Base-by-base conservation (phyloP, 2,113 vertebrate genomes). In the Anolis sagrei region DNA sequence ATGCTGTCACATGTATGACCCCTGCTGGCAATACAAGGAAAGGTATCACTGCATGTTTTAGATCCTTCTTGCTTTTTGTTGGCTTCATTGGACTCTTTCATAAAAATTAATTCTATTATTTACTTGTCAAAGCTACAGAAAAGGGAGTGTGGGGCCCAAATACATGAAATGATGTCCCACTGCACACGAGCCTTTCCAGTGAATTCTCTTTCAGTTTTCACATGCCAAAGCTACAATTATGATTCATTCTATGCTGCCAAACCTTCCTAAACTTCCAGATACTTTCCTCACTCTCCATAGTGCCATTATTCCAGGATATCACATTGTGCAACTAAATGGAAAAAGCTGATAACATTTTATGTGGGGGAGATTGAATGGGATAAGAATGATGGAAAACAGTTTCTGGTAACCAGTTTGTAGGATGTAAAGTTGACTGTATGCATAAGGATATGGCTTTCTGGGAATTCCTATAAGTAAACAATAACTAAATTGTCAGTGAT, bases 401-500 rank as follows among this genome's bases (percentile, higher is more conserved):
- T 79, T 72, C 76, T 34, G 14, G 48, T 23, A 44, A 32, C 66
- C 69, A 32, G 7, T 61, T 72, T 72, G 36, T 73, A 39, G 83
- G 83, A 84, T 78, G 32, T 32, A 34, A 2, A 48, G 27, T 34
- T 34, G 62, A 66, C 49, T 85, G 14, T 39, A 64, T 34, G 13
- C 8, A 34, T 39, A 58, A 23, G 76, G 68, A 72, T 36, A 27
- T 34, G 27, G 36, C 49, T 86, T 86, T 79, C 29, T 79, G 68
- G 76, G 34, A 79, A 79, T 72, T 27, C 29, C 34, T 79, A 27
- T 79, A 72, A 68, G 69, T 86, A 79, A 86, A 80, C 77, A 86
- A 54, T 77, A 86, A 86, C 11, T 86, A 62, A 73, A 48, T 80
- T 80, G 64, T 70, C 64, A 66, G 54, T 39, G 64, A 44, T 79